Base-by-base conservation (phyloP, 30 jellyfish, hydroid and myxozoan species). In the Aurelia sp. region DNA sequence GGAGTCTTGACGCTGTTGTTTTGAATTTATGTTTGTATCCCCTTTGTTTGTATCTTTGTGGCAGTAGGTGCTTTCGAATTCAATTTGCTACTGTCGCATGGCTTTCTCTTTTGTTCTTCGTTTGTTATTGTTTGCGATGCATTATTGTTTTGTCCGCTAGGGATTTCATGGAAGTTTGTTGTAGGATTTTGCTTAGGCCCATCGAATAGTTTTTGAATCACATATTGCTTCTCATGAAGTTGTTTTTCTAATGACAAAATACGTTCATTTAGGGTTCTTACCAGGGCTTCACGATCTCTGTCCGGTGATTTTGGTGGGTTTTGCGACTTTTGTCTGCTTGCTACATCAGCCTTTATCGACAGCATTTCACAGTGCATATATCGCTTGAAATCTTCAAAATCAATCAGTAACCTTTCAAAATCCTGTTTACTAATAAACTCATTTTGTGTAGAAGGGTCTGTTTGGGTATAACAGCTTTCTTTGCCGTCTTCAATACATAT, bases 81-180 rank as follows among this genome's bases (percentile, higher is more conserved):
- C 10, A 7, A 4, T 37, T 37, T 37, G 50, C 0, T 37, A 37
- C 50, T 27, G 10, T 37, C 10, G 50, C 10, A 7, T 11, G n/a
- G 58, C 78, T 66, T 66, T 21, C 58, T 66, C 58, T 66, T 66
- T 23, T 27, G 58, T 27, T 66, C 78, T 66, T 66, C 78, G 18
- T 21, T 20, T 21, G 78, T 4, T 3, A 18, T 27, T n/a, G 78
- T 23, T 20, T 66, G 78, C 21, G 76, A 21, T 66, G 57, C 23
- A 66, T 23, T 7, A 30, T 66, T 17, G 57, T 12, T 66, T 13
- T 66, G 76, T 66, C n/a, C 76, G 0, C 76, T 13, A 12, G 76
- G 76, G 52, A 66, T 66, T 66, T 66, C 76, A 12, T 66, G 76
- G 76, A 66, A 21, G 52, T 7, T 66, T 1, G 58, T 66, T 66